These are phyloP conservation scores for Mirza zaza DNA, from an alignment of 2,113 vertebrate species.

Conservation along the genomic window DNA sequence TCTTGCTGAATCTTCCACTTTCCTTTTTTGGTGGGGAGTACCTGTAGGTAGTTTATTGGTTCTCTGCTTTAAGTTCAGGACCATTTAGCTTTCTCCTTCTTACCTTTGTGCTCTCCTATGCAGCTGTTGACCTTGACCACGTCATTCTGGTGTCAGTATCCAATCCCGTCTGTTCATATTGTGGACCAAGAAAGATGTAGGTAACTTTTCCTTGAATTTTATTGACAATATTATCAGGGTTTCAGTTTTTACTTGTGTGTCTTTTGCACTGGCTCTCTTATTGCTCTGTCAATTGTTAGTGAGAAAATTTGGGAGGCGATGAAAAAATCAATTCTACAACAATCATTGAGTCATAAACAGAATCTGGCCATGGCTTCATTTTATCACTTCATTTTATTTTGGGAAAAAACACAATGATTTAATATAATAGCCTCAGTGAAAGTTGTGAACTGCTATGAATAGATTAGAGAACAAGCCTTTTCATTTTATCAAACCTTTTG, in stretches of 20 bases:
- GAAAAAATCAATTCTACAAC: not conserved
- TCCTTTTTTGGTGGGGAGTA: not conserved
- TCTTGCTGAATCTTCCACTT: not conserved
- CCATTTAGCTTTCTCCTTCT: not conserved
- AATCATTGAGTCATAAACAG: not conserved
- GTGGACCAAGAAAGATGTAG: not conserved
- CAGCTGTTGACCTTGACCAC: not conserved
- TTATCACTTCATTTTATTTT: not conserved
- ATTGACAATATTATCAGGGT: not conserved
- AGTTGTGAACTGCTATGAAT: not conserved
- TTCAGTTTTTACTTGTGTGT: not conserved
- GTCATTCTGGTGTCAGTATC: not conserved
- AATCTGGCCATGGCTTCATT: not conserved
- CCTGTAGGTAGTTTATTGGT: not conserved
- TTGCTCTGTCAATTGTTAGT: not conserved
- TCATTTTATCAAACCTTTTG: not conserved
- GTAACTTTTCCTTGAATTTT: not conserved
- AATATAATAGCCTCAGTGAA: not conserved
- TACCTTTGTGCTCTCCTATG: not conserved
- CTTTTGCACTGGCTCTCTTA: not conserved
- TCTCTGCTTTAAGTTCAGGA: not conserved
- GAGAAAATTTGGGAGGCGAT: not conserved
- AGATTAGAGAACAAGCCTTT: rapidly evolving
- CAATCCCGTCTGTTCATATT: not conserved
- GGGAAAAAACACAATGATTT: not conserved